Evolutionary conservation across 2,888 invertebrate genomes (phyloP).

Genomic region (Agriopis marginaria): DNA sequence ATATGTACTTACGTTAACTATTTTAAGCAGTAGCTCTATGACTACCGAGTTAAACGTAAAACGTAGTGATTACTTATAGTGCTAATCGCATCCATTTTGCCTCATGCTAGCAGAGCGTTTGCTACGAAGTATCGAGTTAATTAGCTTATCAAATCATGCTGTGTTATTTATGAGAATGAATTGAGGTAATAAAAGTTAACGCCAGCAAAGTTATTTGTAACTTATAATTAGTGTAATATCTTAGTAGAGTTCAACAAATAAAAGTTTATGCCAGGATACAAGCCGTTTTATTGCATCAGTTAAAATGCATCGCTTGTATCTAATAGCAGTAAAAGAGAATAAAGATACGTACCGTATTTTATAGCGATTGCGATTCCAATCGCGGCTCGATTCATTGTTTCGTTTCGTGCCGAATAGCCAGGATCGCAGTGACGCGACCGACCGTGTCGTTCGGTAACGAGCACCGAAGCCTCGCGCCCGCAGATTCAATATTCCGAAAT

Average conservation of each 20-base stretch:
- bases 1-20: background rate
- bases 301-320: constrained; percentile 30
- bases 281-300: constrained; percentile 36
- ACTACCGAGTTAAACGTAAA: too few relatives aligned
- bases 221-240: constrained; percentile 40
- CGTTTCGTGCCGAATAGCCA: constrained; percentile 43
- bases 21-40: constrained; percentile 46
- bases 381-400: constrained; percentile 57
- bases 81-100: constrained; percentile 9
- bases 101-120: constrained; percentile 6
- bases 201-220: constrained; percentile 33
- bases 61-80: background rate
- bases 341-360: constrained; percentile 32
- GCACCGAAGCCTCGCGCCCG: constrained; percentile 45
- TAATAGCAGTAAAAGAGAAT: constrained; percentile 35
- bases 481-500: constrained; percentile 71
- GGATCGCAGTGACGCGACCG: constrained; percentile 44
- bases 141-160: constrained; percentile 21
- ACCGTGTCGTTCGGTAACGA: constrained; percentile 44
- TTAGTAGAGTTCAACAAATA: constrained; percentile 33
- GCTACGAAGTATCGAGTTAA: constrained; percentile 13
- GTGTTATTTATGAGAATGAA: constrained; percentile 24
- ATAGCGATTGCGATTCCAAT: constrained; percentile 49
- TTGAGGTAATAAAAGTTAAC: constrained; percentile 37
- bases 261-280: constrained; percentile 37